phyloP scores from a whole-genome alignment of 2,888 invertebrate genomes.

The Coleophora flavipennella region DNA sequence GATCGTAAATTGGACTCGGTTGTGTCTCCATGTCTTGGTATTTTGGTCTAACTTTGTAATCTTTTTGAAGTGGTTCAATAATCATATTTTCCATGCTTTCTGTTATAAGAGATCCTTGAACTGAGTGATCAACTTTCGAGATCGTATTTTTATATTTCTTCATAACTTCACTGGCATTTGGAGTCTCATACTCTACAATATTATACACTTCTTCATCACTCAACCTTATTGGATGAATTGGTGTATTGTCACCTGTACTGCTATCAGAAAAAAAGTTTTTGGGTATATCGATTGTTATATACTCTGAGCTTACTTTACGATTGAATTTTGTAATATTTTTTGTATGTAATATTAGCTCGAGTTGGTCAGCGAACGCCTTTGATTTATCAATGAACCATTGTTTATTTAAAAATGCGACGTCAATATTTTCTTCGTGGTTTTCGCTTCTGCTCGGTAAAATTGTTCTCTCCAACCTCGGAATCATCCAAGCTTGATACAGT shows the following conservation, averaged over 20 bases:
- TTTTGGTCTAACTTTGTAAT: too few relatives aligned
- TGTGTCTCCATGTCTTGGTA: too few relatives aligned
- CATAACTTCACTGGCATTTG: slow-evolving; percentile 19
- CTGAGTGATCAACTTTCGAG: too few relatives aligned
- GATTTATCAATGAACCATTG: slow-evolving; percentile 46
- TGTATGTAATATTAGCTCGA: slow-evolving; percentile 42
- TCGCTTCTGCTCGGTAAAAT: slow-evolving; percentile 11
- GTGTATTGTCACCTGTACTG: slow-evolving; percentile 22
- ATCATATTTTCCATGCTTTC: not conserved
- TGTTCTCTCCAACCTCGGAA: slow-evolving; percentile 26
- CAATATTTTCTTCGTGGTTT: slow-evolving; percentile 14
- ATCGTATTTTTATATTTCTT: too few relatives aligned
- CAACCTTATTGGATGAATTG: slow-evolving; percentile 19
- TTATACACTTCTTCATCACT: slow-evolving; percentile 55
- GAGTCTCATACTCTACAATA: slow-evolving; percentile 50
- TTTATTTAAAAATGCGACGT: slow-evolving; percentile 31
- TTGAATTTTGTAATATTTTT: slow-evolving; percentile 25
- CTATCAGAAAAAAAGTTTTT: slow-evolving; percentile 43
- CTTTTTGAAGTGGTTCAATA: not conserved
- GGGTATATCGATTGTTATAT: slow-evolving; percentile 47
- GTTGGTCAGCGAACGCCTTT: slow-evolving; percentile 40
- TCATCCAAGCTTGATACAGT: slow-evolving; percentile 54
- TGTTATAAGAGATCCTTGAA: not conserved
- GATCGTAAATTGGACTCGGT: too few relatives aligned
- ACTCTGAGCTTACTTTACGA: slow-evolving; percentile 32